These are phyloP conservation scores for Clarias batrachus DNA, from an alignment of 2,113 vertebrate genomes.

Conservation along the genomic window DNA sequence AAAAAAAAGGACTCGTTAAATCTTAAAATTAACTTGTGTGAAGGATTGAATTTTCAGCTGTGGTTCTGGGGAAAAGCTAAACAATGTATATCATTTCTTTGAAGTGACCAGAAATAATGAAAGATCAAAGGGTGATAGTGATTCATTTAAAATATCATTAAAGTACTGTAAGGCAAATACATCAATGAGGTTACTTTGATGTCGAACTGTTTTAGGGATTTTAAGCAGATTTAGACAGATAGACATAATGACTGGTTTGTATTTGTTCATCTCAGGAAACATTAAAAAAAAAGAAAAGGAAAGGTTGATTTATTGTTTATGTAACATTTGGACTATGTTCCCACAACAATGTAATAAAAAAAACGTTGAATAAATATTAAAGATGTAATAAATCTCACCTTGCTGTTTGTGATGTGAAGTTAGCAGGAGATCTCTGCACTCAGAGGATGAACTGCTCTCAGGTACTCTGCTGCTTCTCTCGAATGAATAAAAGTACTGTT, in stretches of 20 bases:
- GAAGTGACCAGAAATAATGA: too few species aligned
- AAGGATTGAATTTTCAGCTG: not conserved
- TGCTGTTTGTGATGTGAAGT: not conserved
- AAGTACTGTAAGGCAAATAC: not conserved
- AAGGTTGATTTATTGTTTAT: not conserved
- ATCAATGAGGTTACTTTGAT: not conserved
- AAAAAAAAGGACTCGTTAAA: not conserved
- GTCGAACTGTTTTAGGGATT: too few species aligned
- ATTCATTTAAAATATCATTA: too few species aligned
- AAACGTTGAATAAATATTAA: not conserved
- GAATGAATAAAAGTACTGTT: constrained; percentile 29
- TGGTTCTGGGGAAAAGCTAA: not conserved
- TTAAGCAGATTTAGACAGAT: too few species aligned
- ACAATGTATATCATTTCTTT: too few species aligned
- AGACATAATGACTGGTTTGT: too few species aligned
- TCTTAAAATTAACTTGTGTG: too few species aligned
- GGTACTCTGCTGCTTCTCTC: not conserved
- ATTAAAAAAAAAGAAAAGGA: not conserved
- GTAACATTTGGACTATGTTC: not conserved
- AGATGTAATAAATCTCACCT: not conserved
- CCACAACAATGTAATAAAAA: not conserved
- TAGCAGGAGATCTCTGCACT: not conserved
- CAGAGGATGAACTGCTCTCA: not conserved
- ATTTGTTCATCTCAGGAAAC: not conserved
- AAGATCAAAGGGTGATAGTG: too few species aligned